Conservation (phyloP, 2,113 vertebrate species). For the Oenanthe melanoleuca region DNA sequence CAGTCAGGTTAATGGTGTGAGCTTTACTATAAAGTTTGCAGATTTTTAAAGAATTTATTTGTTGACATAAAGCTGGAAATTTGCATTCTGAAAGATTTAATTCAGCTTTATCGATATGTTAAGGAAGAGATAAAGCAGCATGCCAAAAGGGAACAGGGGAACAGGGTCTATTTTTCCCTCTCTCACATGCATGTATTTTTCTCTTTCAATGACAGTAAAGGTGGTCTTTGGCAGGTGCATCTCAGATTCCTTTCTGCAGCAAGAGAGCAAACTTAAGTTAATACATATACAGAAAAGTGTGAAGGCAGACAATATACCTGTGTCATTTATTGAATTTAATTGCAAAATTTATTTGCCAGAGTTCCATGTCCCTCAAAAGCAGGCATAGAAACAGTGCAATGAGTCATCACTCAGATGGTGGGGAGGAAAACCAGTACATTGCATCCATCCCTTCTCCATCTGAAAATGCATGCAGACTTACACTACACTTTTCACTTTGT, state of each 20-base stretch:
- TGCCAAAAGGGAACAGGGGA: not conserved
- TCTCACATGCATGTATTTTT: fast-evolving
- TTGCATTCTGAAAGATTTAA: not conserved
- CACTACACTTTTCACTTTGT: not conserved
- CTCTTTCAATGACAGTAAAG: not conserved
- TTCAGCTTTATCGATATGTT: not conserved
- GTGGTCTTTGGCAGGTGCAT: not conserved
- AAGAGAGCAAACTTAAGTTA: not conserved
- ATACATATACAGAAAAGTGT: not conserved
- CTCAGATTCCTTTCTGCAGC: not conserved
- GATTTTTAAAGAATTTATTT: not conserved
- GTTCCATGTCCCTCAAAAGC: not conserved
- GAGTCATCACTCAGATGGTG: not conserved
- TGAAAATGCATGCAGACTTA: not conserved
- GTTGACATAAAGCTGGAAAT: not conserved
- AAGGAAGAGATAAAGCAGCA: not conserved
- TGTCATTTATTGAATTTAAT: not conserved
- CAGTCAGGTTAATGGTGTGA: not conserved
- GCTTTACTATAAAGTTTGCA: not conserved
- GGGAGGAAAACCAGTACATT: not conserved
- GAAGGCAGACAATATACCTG: not conserved
- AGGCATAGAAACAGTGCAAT: not conserved
- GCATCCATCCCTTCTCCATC: not conserved
- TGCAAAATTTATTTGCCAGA: not conserved
- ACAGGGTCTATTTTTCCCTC: not conserved